Conservation (phyloP, 1,140 invertebrate species). For the Ips nitidus region DNA sequence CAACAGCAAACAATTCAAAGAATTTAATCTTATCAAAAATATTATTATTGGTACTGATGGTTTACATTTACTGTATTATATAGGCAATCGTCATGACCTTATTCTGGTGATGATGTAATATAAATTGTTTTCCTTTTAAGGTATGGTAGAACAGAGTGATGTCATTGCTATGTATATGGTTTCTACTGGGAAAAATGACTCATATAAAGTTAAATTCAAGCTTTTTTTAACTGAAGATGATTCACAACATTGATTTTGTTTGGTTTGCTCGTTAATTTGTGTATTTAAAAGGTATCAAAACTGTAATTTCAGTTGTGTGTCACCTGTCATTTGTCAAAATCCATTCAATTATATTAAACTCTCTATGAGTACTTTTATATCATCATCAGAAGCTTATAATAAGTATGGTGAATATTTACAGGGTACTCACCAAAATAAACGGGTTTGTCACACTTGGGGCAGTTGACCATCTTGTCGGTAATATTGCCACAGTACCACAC, state of each 20-base stretch:
- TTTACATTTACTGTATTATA: neutral
- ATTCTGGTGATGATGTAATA: neutral
- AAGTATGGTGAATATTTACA: neutral
- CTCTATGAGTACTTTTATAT: neutral
- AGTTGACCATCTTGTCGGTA: slow-evolving; percentile 36
- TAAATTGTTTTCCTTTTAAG: slow-evolving; percentile 1
- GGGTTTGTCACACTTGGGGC: slow-evolving; percentile 42
- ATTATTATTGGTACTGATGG: slow-evolving; percentile 2
- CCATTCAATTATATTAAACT: neutral
- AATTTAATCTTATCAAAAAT: neutral
- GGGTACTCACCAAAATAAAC: slow-evolving; percentile 43
- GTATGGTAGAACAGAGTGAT: neutral
- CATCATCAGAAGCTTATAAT: neutral
- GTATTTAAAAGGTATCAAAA: neutral
- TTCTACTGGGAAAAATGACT: neutral
- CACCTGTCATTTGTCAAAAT: neutral
- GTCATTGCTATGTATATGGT: neutral
- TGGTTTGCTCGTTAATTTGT: neutral
- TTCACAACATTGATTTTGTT: neutral
- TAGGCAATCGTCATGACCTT: neutral
- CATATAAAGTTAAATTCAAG: neutral
- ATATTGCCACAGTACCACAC: too few relatives aligned
- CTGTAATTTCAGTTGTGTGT: neutral
- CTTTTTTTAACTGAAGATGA: neutral
- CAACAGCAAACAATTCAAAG: slow-evolving; percentile 3